These are phyloP conservation scores for Tiliqua scincoides DNA, from an alignment of 2,113 vertebrate species.

Conservation along the genomic window DNA sequence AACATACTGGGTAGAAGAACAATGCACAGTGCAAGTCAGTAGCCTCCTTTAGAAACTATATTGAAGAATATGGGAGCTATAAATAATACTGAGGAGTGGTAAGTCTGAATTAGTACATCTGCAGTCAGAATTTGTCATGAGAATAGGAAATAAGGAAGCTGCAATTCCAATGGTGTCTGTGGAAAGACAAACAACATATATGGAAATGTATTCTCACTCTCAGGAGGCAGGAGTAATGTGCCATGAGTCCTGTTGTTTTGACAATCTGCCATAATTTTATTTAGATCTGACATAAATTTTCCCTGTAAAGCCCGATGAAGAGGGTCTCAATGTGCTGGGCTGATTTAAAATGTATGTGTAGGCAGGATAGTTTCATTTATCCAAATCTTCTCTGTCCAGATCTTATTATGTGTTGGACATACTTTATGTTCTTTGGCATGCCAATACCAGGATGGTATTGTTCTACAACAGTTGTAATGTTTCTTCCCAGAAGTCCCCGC, in stretches of 20 bases:
- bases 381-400: constrained; percentile 28
- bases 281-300: constrained; percentile 33
- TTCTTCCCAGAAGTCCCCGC: not conserved
- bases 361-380: constrained; percentile 31
- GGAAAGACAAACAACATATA: constrained; percentile 13
- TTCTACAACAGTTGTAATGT: constrained; percentile 5
- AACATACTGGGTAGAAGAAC: not conserved
- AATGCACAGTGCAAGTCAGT: not conserved
- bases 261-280: constrained; percentile 35
- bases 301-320: constrained; percentile 2
- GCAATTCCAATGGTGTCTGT: constrained; percentile 11
- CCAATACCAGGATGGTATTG: constrained; percentile 9
- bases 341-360: constrained; percentile 29
- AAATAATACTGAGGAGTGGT: not conserved
- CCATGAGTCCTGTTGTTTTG: constrained; percentile 16
- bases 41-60: not conserved
- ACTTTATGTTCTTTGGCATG: constrained; percentile 33
- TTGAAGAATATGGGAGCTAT: not conserved
- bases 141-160: constrained; percentile 27
- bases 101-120: constrained; percentile 9
- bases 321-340: not conserved
- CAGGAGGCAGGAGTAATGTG: not conserved
- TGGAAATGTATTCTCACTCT: constrained; percentile 22
- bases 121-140: constrained; percentile 29
- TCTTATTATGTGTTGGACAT: constrained; percentile 17